Evolutionary conservation across 2,797 vertebrate genomes (phyloP).

Genomic region (Anabas testudineus): DNA sequence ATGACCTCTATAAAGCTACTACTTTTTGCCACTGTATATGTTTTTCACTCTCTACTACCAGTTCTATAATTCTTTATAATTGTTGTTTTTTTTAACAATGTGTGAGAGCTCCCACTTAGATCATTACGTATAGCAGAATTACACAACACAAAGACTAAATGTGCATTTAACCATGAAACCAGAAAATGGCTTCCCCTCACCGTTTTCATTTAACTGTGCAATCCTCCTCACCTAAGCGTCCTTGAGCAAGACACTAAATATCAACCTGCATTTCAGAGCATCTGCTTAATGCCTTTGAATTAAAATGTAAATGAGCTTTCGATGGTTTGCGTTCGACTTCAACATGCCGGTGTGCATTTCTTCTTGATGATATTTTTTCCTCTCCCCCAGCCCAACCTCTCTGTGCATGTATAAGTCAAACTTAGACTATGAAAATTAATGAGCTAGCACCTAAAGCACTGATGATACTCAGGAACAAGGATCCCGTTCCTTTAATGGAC

Average conservation of each 20-base stretch:
- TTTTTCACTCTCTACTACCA: background rate
- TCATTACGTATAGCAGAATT: slow-evolving; percentile 28
- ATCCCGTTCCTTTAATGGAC: slow-evolving; percentile 71
- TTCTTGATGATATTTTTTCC: slow-evolving; percentile 39
- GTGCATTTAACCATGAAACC: slow-evolving; percentile 37
- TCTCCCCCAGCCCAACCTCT: slow-evolving; percentile 27
- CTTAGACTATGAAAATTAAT: slow-evolving; percentile 70
- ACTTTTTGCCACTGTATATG: too few relatives aligned
- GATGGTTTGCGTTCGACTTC: slow-evolving; percentile 67
- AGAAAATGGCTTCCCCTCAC: slow-evolving; percentile 25
- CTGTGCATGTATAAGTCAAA: slow-evolving; percentile 57
- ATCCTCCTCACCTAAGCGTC: slow-evolving; percentile 59
- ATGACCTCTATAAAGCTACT: too few relatives aligned
- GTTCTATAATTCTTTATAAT: slow-evolving; percentile 8
- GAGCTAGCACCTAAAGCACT: slow-evolving; percentile 60
- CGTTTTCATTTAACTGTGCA: slow-evolving; percentile 34
- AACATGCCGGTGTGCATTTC: slow-evolving; percentile 52
- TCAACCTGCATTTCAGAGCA: slow-evolving; percentile 67
- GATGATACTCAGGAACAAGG: slow-evolving; percentile 69
- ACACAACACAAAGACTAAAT: slow-evolving; percentile 29
- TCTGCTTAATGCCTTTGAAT: slow-evolving; percentile 82
- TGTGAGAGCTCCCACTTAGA: background rate
- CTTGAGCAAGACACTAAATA: slow-evolving; percentile 71
- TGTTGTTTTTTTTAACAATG: background rate
- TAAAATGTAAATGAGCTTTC: slow-evolving; percentile 80